phyloP scores from a whole-genome alignment of 2,888 invertebrate genomes.

The Muscina levida region DNA sequence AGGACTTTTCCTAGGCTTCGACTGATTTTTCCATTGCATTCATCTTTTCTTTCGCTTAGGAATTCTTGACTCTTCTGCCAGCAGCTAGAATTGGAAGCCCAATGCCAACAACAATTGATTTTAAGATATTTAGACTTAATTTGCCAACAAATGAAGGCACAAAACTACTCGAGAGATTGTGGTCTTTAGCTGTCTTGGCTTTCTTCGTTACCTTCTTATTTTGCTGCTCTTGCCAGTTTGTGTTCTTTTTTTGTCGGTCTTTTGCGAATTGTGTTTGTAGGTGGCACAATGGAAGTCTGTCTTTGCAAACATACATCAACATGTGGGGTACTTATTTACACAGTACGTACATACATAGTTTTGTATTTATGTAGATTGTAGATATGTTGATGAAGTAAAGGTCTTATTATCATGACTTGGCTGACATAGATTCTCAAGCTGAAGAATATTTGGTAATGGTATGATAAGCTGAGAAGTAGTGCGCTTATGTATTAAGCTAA shows the following conservation, averaged over 20 bases:
- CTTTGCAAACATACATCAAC: too few species aligned
- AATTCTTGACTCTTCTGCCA: not conserved
- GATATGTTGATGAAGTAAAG: not conserved
- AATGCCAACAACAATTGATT: conserved; percentile 12
- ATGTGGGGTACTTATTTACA: too few species aligned
- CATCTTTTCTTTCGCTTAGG: conserved; percentile 1
- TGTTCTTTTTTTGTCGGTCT: too few species aligned
- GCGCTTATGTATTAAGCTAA: too few species aligned
- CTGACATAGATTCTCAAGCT: conserved; percentile 8
- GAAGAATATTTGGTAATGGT: not conserved
- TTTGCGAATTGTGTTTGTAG: conserved; percentile 55
- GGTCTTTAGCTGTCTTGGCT: conserved; percentile 52
- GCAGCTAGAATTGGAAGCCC: not conserved
- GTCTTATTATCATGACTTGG: conserved; percentile 14
- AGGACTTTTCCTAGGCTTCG: conserved; percentile 11
- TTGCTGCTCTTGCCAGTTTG: conserved; percentile 16
- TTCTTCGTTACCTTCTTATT: conserved; percentile 17
- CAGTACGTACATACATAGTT: not conserved
- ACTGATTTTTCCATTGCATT: conserved; percentile 12
- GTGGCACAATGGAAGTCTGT: conserved; percentile 28
- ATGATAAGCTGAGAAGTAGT: not conserved
- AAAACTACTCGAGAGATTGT: conserved; percentile 55
- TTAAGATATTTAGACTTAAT: conserved; percentile 47
- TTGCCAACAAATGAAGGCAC: conserved; percentile 48
- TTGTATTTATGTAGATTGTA: not conserved